phyloP scores from a whole-genome alignment of 2,888 invertebrate species.

The Halictus quadricinctus region DNA sequence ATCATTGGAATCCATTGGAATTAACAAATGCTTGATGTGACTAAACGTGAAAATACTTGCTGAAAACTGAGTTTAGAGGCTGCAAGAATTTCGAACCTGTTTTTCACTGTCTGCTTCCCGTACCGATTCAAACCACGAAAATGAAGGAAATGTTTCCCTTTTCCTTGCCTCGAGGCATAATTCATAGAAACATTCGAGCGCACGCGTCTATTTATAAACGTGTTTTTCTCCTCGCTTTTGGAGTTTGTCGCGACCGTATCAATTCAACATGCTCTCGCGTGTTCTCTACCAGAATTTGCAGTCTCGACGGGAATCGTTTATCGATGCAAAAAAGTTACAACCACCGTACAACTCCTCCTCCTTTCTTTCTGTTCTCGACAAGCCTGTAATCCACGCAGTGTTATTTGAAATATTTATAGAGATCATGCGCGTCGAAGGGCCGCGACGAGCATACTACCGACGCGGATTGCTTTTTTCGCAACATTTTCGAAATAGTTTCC shows the following conservation, averaged over 20 bases:
- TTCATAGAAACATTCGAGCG: neutral
- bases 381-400: neutral
- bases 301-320: neutral
- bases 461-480: no score
- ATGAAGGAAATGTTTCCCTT: neutral
- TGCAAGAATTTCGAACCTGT: neutral
- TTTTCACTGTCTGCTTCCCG: neutral
- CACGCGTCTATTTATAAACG: neutral
- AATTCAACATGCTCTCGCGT: constrained; percentile 27
- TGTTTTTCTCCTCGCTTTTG: neutral
- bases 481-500: neutral
- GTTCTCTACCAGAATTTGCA: neutral
- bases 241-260: neutral
- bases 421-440: neutral
- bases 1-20: no score
- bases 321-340: neutral
- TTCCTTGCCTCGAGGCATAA: neutral
- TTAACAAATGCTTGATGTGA: no score
- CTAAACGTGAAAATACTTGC: neutral
- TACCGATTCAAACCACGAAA: neutral
- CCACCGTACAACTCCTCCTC: neutral
- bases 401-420: constrained; percentile 24
- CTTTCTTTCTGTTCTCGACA: neutral
- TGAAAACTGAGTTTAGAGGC: neutral
- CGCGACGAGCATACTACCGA: neutral